A percentile compares a stretch with the other conserved stretches of the same genome.
Conservation (phyloP, 2,888 invertebrate species). For the Drosophila borealis region DNA sequence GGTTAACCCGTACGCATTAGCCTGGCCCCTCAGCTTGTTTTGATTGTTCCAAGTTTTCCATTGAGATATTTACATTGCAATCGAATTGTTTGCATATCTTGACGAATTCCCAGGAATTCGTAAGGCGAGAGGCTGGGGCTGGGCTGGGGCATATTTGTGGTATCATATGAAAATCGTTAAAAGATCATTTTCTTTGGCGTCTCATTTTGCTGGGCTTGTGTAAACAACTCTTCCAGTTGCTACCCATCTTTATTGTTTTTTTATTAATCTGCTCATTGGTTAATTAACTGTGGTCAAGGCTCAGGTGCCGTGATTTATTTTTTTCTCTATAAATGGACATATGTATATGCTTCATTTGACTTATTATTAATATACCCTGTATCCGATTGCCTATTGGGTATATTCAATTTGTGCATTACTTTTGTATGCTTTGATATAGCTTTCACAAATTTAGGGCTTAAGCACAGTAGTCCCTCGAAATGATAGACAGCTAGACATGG, state of each 20-base stretch:
- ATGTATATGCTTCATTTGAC: too few relatives aligned
- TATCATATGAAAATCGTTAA: conserved; percentile 20
- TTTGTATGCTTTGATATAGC: too few relatives aligned
- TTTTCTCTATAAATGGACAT: too few relatives aligned
- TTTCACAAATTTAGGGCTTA: too few relatives aligned
- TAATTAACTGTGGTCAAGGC: conserved; percentile 16
- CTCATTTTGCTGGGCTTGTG: neutral
- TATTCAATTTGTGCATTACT: too few relatives aligned
- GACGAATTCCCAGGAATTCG: conserved; percentile 17
- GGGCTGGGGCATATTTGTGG: conserved; percentile 3
- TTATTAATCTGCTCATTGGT: too few relatives aligned
- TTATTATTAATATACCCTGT: too few relatives aligned
- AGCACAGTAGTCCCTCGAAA: too few relatives aligned
- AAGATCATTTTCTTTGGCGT: conserved; percentile 6
- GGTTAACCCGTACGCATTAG: conserved; percentile 12
- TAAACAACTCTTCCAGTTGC: too few relatives aligned
- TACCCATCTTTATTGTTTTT: neutral
- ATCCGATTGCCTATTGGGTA: too few relatives aligned
- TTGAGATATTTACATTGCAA: conserved; percentile 41
- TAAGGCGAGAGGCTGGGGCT: neutral
- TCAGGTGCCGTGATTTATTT: conserved; percentile 26
- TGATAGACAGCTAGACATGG: too few relatives aligned
- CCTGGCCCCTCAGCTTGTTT: neutral
- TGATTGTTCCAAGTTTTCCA: conserved; percentile 19
- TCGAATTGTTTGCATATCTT: conserved; percentile 43